Evolutionary conservation across 2,113 vertebrate species (phyloP).

Genomic region (Hippocampus guttulatus): DNA sequence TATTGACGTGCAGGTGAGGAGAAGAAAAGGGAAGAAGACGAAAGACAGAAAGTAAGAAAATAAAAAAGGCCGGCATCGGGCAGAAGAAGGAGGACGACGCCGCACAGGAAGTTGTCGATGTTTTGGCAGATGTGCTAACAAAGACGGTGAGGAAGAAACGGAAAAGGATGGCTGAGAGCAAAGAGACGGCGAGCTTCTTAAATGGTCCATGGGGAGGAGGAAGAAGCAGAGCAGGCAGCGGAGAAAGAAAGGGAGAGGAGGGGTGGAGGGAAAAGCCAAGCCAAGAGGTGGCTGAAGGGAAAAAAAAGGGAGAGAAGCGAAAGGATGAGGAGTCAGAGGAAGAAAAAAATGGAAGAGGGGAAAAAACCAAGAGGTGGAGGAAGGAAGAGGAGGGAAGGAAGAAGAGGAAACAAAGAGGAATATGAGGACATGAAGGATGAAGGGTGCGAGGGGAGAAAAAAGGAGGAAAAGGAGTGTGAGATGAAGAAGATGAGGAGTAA

Average conservation of each 20-base stretch:
- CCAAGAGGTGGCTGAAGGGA: no score
- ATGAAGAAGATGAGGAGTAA: background rate
- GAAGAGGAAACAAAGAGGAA: background rate
- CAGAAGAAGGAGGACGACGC: background rate
- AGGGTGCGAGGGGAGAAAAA: no score
- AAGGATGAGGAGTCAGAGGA: no score
- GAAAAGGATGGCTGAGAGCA: no score
- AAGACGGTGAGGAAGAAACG: background rate
- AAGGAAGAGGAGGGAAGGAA: background rate
- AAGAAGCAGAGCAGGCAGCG: background rate
- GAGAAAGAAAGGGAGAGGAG: background rate
- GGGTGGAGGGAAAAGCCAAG: no score
- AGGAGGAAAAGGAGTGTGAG: no score
- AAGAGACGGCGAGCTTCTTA: conserved; percentile 44
- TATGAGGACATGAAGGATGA: background rate
- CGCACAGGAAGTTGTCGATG: background rate
- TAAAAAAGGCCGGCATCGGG: background rate
- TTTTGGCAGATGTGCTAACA: conserved; percentile 1
- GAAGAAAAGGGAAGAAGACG: background rate
- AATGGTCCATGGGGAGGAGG: conserved; percentile 61
- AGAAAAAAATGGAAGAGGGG: no score
- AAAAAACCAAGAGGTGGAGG: background rate
- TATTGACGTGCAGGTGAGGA: background rate
- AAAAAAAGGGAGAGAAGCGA: no score
- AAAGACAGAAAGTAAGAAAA: background rate